Evolutionary conservation across 2,113 vertebrate species (phyloP).

Genomic region (Eudyptes chrysolophus): DNA sequence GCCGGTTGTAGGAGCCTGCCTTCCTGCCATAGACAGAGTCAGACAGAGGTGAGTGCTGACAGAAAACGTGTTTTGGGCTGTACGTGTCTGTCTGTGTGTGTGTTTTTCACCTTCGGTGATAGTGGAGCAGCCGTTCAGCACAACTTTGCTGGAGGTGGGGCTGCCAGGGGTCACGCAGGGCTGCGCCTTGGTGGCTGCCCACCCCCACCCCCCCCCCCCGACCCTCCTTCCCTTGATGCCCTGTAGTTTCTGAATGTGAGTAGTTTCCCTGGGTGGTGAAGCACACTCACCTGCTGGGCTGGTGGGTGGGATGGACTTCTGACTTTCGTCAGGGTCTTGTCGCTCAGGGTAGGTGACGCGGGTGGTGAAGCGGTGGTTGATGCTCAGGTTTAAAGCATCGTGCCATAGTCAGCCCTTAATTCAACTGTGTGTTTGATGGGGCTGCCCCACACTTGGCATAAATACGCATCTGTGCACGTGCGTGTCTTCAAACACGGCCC

Average conservation of each 20-base stretch:
- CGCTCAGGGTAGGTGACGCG: background rate
- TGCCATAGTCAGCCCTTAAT: background rate
- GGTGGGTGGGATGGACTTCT: background rate
- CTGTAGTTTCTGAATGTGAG: background rate
- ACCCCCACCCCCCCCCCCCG: too few species aligned
- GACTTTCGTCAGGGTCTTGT: background rate
- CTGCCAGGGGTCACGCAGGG: background rate
- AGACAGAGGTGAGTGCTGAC: background rate
- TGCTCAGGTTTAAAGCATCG: background rate
- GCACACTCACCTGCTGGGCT: background rate
- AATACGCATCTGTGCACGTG: accelerated
- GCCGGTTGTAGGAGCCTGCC: background rate
- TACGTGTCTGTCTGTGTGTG: background rate
- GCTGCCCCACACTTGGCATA: background rate
- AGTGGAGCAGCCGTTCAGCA: background rate
- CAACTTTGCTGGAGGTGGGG: background rate
- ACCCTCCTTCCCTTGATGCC: background rate
- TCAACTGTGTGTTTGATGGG: background rate
- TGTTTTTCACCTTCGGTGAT: background rate
- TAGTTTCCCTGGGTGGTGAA: background rate
- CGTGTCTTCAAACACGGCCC: background rate
- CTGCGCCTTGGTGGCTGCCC: accelerated
- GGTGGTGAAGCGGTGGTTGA: background rate
- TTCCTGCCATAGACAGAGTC: background rate
- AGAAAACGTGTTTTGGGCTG: background rate